phyloP scores from a whole-genome alignment of 2,888 invertebrate genomes.

The Villa cingulata region DNA sequence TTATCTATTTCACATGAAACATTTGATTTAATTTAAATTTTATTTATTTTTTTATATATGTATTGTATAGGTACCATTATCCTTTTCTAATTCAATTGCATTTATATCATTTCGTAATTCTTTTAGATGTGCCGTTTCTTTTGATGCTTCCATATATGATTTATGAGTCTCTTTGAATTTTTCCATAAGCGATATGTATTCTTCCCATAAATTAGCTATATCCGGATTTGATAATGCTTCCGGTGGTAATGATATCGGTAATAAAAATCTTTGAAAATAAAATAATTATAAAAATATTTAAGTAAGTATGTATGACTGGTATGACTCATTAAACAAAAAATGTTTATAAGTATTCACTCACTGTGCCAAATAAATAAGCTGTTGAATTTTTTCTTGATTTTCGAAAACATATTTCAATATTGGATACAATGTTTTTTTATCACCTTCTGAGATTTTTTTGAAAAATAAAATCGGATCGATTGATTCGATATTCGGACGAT shows the following conservation, averaged over 20 bases:
- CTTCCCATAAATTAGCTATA: slow-evolving; percentile 52
- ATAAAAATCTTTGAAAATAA: slow-evolving; percentile 34
- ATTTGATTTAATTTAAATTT: too few species aligned
- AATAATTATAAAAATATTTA: neutral
- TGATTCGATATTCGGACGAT: slow-evolving; percentile 46
- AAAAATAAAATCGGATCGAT: slow-evolving; percentile 36
- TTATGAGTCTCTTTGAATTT: slow-evolving; percentile 71
- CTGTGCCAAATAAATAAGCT: slow-evolving; percentile 73
- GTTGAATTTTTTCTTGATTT: slow-evolving; percentile 58
- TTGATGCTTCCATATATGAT: slow-evolving; percentile 48
- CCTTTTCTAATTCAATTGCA: slow-evolving; percentile 76
- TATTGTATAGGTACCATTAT: slow-evolving; percentile 42
- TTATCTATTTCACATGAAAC: too few species aligned
- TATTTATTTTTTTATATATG: neutral
- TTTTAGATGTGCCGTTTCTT: slow-evolving; percentile 49
- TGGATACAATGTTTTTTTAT: slow-evolving; percentile 59
- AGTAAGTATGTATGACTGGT: too few species aligned
- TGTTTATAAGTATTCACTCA: slow-evolving; percentile 33
- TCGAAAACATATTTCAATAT: slow-evolving; percentile 68
- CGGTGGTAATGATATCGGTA: slow-evolving; percentile 53
- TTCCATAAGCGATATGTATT: slow-evolving; percentile 61
- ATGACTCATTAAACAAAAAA: too few species aligned
- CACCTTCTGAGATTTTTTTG: slow-evolving; percentile 44
- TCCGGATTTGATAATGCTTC: slow-evolving; percentile 64
- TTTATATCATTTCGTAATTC: slow-evolving; percentile 75